Base-by-base conservation (phyloP, 2,797 vertebrate genomes). In the Syngnathus rostellatus region DNA sequence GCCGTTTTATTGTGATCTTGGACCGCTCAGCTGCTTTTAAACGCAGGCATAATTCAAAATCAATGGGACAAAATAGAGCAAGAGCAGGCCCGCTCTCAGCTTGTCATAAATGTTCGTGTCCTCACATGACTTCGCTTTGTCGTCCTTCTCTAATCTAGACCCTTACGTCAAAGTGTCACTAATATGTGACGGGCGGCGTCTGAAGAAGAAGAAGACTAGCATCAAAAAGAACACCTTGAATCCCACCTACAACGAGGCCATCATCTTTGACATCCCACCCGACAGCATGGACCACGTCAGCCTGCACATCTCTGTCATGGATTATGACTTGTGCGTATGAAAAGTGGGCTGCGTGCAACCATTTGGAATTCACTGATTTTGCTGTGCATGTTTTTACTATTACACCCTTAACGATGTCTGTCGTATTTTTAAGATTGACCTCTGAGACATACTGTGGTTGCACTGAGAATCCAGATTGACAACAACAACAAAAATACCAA, bases 251-350 rank as follows among this genome's bases (percentile, higher is more conserved):
- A 99, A 99, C 0, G 97, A 99, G 89, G 96, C 96, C 86, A 94
- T 99, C 88, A 98, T 99, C 89, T 99, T 99, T 66, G 97, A 99
- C 91, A 99, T 99, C 68, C 97, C 97, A 0, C 97, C 96, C 0
- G 97, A 99, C 85, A 99, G 93, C 71, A 98, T 99, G 97, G 97
- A 99, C 85, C 95, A 98, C 82, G 97, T 99, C 92, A 96, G 93
- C 83, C 90, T 99, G 72, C 94, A 98, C 87, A 97, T 98, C 89
- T 98, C 96, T 0, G 93, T 99, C 78, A 98, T 99, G 95, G 97
- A 99, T 87, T 99, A 99, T 0, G 97, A 99, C 46, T 77, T 96
- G 97, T 99, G 91, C 57, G 94, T 84, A 63, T 41, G 23, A 57
- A 57, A 57, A 57, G 55, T 16, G 6, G 25, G 25, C 54, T 55